Evolutionary conservation across 2,113 vertebrate genomes (phyloP).

Genomic region (Vulpes lagopus): DNA sequence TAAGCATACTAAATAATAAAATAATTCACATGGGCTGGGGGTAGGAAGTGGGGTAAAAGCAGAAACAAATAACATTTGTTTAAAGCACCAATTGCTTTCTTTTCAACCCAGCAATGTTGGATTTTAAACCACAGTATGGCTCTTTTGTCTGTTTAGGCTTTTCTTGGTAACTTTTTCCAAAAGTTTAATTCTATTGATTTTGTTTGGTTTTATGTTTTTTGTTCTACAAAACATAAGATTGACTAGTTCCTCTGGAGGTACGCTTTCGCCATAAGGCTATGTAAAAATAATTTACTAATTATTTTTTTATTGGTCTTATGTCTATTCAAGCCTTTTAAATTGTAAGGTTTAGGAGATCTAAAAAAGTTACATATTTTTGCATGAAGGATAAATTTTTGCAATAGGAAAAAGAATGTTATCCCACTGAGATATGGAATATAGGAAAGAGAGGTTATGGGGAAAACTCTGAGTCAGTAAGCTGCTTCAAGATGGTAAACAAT

Average conservation of each 20-base stretch:
- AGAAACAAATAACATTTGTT: conserved; percentile 1
- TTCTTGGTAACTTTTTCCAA: background rate
- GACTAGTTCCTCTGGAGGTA: background rate
- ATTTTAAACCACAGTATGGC: background rate
- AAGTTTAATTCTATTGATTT: background rate
- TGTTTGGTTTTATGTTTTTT: background rate
- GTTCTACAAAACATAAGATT: background rate
- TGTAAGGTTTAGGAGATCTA: background rate
- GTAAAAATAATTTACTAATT: background rate
- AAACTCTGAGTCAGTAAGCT: background rate
- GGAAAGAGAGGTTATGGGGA: background rate
- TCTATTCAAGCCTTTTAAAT: background rate
- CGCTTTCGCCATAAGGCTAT: background rate
- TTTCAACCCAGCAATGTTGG: background rate
- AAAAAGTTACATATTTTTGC: background rate
- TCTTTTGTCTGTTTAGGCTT: background rate
- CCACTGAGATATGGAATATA: background rate
- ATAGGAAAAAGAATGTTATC: background rate
- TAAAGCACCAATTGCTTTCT: background rate
- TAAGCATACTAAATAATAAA: background rate
- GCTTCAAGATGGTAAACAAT: background rate
- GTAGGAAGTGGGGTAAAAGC: background rate
- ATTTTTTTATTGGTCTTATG: background rate
- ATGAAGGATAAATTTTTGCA: background rate
- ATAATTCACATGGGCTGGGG: background rate